Evolutionary conservation across 2,888 invertebrate species (phyloP).

Genomic region (Phyllotreta cruciferae): DNA sequence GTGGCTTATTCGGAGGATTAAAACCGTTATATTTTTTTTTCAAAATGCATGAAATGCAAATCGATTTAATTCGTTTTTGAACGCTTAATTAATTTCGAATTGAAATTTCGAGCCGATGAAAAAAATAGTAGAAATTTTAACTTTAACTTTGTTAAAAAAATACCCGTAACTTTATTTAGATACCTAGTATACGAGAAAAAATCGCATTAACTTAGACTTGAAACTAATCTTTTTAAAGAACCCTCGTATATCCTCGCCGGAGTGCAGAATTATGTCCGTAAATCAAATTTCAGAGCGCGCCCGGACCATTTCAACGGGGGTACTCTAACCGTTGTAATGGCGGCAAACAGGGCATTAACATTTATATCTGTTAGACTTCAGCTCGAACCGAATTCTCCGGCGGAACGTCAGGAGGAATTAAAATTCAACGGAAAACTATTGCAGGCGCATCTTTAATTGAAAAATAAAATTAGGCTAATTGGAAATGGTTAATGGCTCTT

Average conservation of each 20-base stretch:
- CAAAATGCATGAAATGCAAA: conserved; percentile 15
- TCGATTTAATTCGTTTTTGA: conserved; percentile 10
- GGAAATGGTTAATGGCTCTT: conserved; percentile 16
- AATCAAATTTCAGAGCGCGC: conserved; percentile 55
- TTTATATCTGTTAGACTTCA: conserved; percentile 39
- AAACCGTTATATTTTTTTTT: conserved; percentile 16
- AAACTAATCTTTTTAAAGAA: background rate
- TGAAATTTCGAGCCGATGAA: conserved; percentile 10
- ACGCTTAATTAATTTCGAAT: conserved; percentile 24
- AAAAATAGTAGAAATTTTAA: background rate
- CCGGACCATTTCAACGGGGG: conserved; percentile 51
- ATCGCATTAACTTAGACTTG: too few relatives aligned
- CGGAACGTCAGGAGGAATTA: conserved; percentile 40
- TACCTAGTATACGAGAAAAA: background rate
- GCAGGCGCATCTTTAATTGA: conserved; percentile 35
- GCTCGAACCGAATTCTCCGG: conserved; percentile 14
- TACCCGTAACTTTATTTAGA: background rate
- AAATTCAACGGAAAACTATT: conserved; percentile 45
- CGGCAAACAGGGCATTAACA: conserved; percentile 47
- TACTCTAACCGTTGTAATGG: conserved; percentile 45
- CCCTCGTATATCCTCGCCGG: conserved; percentile 27
- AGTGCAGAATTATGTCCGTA: conserved; percentile 46
- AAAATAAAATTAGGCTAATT: conserved; percentile 31
- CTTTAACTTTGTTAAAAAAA: too few relatives aligned
- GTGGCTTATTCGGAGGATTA: conserved; percentile 25